These are phyloP conservation scores for Dissostichus mawsoni DNA, from an alignment of 2,113 vertebrate genomes.

Conservation along the genomic window DNA sequence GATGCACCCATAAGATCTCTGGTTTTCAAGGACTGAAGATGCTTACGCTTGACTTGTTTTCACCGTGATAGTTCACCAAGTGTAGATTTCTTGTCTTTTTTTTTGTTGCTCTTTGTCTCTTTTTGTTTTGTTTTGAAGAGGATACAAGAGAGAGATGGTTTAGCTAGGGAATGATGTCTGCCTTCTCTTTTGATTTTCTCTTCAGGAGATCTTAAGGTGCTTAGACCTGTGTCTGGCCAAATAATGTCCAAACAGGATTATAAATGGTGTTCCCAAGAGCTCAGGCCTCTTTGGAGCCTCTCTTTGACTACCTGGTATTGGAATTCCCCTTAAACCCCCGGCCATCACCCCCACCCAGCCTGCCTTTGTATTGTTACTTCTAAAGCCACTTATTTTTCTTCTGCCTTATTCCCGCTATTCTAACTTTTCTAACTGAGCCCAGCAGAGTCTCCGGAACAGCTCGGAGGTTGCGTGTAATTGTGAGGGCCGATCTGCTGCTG, in stretches of 20 bases:
- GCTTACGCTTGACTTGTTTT: neutral
- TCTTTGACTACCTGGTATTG: constrained; percentile 64
- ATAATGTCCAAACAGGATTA: constrained; percentile 70
- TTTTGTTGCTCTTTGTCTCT: neutral
- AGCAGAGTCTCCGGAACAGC: constrained; percentile 61
- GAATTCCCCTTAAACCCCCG: constrained; percentile 58
- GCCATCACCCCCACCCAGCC: constrained; percentile 34
- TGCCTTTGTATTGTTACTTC: constrained; percentile 56
- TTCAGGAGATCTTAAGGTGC: constrained; percentile 22
- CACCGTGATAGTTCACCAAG: neutral
- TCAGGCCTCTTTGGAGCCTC: constrained; percentile 52
- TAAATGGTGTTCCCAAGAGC: constrained; percentile 43
- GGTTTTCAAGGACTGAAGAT: neutral
- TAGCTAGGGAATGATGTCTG: constrained; percentile 22
- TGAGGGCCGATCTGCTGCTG: constrained; percentile 42
- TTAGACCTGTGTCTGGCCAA: constrained; percentile 47
- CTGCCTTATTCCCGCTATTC: constrained; percentile 26
- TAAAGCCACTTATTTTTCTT: constrained; percentile 42
- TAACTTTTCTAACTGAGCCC: constrained; percentile 34
- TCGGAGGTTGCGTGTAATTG: constrained; percentile 59
- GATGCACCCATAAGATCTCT: neutral
- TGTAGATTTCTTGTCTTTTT: neutral
- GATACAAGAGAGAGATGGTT: constrained; percentile 6
- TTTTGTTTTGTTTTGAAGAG: neutral
- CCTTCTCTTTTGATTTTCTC: constrained; percentile 42